Conservation (phyloP, 2,797 vertebrate species). For the Morus bassanus region DNA sequence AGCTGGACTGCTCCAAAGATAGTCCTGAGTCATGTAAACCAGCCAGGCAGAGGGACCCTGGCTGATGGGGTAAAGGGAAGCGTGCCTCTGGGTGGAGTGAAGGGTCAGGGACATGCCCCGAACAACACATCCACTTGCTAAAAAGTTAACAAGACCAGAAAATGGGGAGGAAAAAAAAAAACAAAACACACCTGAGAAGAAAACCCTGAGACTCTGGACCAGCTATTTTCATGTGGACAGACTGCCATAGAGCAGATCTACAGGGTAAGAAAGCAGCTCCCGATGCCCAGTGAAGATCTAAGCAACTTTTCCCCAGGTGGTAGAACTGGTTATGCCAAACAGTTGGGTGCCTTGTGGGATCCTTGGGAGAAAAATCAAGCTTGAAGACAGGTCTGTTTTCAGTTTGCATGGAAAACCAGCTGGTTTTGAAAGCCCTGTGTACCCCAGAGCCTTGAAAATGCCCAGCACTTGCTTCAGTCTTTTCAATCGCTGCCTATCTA, state of each 20-base stretch:
- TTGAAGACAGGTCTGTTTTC: neutral
- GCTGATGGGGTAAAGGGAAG: neutral
- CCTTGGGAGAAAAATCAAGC: neutral
- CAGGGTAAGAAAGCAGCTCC: neutral
- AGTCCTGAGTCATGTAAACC: neutral
- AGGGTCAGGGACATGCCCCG: fast-evolving
- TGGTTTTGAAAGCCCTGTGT: neutral
- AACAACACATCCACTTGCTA: neutral
- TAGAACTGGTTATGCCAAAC: neutral
- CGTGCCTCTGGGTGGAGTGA: fast-evolving
- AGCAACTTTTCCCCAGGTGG: neutral
- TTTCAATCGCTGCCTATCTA: neutral
- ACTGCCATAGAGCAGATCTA: neutral
- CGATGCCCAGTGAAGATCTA: neutral
- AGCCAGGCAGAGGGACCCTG: neutral
- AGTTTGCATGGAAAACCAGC: neutral
- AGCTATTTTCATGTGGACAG: neutral
- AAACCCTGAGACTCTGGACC: neutral
- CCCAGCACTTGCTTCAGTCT: neutral
- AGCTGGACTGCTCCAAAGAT: neutral
- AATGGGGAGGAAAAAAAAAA: neutral
- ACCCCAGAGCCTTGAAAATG: neutral
- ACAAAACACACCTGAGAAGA: neutral
- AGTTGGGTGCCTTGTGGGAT: neutral
- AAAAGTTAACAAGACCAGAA: neutral